Conservation (phyloP, 2,113 vertebrate species). For the Scomber colias region DNA sequence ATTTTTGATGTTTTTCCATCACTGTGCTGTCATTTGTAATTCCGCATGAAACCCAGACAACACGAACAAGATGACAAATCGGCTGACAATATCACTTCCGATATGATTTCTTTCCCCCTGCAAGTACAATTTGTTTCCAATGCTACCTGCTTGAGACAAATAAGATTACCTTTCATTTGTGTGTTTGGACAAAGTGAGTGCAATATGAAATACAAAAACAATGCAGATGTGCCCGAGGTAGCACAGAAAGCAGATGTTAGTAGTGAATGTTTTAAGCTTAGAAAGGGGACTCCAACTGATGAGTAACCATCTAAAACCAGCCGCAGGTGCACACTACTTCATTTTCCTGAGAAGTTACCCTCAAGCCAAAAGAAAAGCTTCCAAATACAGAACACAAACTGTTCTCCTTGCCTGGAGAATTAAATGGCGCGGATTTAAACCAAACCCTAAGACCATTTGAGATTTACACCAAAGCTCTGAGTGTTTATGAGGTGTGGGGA, state of each 20-base stretch:
- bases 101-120: background rate
- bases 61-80: background rate
- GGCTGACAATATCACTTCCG: background rate
- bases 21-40: background rate
- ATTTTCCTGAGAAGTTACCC: background rate
- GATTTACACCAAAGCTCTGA: constrained; percentile 32
- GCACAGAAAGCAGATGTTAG: constrained; percentile 25
- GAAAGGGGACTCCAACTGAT: constrained; percentile 18
- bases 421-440: constrained; percentile 34
- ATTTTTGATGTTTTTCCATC: background rate
- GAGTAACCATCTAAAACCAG: constrained; percentile 31
- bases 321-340: background rate
- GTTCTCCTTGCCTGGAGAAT: constrained; percentile 13
- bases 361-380: constrained; percentile 16
- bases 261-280: constrained; percentile 17
- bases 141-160: background rate
- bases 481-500: constrained; percentile 56
- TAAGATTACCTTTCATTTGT: background rate
- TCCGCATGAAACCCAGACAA: background rate
- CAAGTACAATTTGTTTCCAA: background rate
- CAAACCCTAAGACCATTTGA: constrained; percentile 33
- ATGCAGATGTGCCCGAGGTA: constrained; percentile 8
- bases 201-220: background rate
- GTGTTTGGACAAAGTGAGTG: background rate
- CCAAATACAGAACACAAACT: constrained; percentile 32